Evolutionary conservation across 1,140 invertebrate genomes (phyloP), one percentile per base, ranked within the genome.

Genomic region (Drosophila grimshawi): DNA sequence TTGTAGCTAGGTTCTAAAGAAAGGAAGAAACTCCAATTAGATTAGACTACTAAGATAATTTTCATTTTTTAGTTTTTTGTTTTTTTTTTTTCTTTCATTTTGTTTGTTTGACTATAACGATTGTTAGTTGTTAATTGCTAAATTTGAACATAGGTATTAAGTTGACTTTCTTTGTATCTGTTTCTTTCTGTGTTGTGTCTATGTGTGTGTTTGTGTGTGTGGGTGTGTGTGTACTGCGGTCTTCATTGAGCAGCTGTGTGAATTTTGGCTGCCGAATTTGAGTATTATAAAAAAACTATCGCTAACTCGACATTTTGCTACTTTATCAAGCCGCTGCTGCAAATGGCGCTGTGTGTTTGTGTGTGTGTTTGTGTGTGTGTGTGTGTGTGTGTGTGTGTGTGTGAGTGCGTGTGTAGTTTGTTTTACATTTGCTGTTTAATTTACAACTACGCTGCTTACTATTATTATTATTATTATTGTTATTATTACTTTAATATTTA

Each of bases 21-120:
- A 88, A 89, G 85, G 85, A 88, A 88, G 80, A 89, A 89, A 85
- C 85, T 88, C 85, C 85, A 88, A 88, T 88, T 89, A 89, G 85
- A 85, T 89, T 85, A 85, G 80, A 78, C 83, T 88, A 89, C 85
- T 88, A 80, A 89, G 85, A 89, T 88, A 89, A 89, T 78, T 88
- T 11, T 78, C 37, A 33, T 80, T 85, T 86, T 81, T 64, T 10
- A 19, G 64, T 66, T 76, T 43, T 65, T 70, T 62, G 62, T 61
- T 63, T 61, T 57, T 49, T 37, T 39, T 45, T 75, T 53, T 56
- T 45, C 51, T 46, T 63, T 33, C n/a, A 33, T 51, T 43, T 77
- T 69, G 60, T 67, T 62, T 63, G 45, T 71, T 68, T 82, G 68
- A 78, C 67, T 78, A 76, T 74, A 86, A 88, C 85, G 78, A 86